A percentile compares a stretch with the other conserved stretches of the same genome.
These are phyloP conservation scores for Euphydryas editha DNA, from an alignment of 2,888 invertebrate genomes.

Conservation along the genomic window DNA sequence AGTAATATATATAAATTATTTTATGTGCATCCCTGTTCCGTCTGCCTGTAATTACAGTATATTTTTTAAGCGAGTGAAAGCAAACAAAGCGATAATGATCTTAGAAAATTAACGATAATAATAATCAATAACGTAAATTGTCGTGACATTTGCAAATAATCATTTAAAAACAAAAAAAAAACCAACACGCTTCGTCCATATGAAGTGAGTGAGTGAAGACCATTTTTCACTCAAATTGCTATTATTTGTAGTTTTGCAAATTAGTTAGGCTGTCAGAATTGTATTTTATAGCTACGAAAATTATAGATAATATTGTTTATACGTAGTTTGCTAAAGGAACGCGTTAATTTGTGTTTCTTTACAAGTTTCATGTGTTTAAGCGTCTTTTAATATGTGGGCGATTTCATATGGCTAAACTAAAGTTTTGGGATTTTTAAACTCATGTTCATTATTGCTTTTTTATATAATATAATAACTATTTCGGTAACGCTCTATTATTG, in stretches of 20 bases:
- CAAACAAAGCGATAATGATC: constrained; percentile 21
- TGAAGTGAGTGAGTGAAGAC: not conserved
- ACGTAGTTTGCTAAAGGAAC: not conserved
- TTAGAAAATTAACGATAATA: constrained; percentile 18
- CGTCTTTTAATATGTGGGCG: too few relatives aligned
- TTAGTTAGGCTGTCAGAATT: constrained; percentile 2
- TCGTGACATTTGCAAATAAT: constrained; percentile 26
- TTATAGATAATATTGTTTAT: not conserved
- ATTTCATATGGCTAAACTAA: too few relatives aligned
- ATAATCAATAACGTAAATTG: constrained; percentile 28
- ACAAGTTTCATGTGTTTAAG: not conserved
- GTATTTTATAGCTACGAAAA: not conserved
- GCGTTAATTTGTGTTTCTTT: not conserved
- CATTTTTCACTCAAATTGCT: constrained; percentile 1
- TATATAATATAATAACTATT: too few relatives aligned
- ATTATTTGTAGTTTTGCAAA: not conserved
- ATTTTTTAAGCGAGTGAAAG: constrained; percentile 7
- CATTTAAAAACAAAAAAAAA: constrained; percentile 13
- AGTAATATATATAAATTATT: constrained; percentile 7
- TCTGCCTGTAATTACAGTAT: constrained; percentile 13
- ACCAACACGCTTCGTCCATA: not conserved
- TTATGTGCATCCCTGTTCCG: not conserved
- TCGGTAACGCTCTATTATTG: too few relatives aligned
- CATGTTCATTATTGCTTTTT: too few relatives aligned
- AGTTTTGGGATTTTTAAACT: too few relatives aligned